Conservation (phyloP, 64 coral and sea anemone species). For the Trachythela sp. region DNA sequence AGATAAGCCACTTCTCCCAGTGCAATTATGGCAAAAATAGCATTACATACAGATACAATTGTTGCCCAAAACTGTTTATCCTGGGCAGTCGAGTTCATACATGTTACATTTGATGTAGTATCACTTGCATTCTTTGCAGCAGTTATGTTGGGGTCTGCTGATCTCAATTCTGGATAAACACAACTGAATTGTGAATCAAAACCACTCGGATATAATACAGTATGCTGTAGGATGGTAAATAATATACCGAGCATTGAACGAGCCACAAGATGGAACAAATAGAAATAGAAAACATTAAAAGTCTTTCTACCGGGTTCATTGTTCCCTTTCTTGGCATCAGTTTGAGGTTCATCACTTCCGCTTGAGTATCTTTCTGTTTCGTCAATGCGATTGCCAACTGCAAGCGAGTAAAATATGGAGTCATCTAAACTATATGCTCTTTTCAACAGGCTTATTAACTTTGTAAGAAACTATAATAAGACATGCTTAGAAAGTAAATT, state of each 20-base stretch:
- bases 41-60: background rate
- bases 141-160: background rate
- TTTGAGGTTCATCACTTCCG: too few species aligned
- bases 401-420: slow-evolving; percentile 47
- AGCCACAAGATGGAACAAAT: slow-evolving; percentile 34
- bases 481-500: too few species aligned
- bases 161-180: background rate
- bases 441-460: too few species aligned
- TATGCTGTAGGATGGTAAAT: slow-evolving; percentile 22
- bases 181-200: slow-evolving; percentile 10
- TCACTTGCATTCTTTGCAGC: background rate
- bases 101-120: background rate
- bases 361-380: background rate
- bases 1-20: background rate
- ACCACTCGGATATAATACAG: slow-evolving; percentile 30
- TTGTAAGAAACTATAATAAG: too few species aligned
- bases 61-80: background rate
- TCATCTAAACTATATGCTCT: too few species aligned
- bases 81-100: background rate
- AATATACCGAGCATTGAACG: slow-evolving; percentile 17
- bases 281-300: background rate
- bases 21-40: background rate
- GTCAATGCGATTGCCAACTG: slow-evolving; percentile 37
- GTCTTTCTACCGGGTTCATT: too few species aligned
- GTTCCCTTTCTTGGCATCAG: too few species aligned